Evolutionary conservation across 2,797 vertebrate species (phyloP), one percentile per base, ranked within the genome.

Genomic region (Lepus oiostolus): DNA sequence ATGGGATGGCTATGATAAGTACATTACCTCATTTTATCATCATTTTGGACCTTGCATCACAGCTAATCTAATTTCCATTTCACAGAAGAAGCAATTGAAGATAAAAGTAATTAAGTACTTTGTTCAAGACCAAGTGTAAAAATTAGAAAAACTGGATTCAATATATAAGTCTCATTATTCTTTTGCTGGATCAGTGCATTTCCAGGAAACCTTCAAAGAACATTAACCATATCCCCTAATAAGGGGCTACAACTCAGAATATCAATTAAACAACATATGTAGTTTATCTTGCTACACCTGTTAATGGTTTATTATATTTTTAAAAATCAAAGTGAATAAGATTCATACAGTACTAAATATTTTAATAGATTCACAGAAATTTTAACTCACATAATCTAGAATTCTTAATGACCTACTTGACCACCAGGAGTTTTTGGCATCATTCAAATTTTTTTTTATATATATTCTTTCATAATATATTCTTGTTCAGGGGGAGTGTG

Each of bases 371-470:
- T 63, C 7, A 38, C 11, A 62, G 1, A 86, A 82, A 62, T 50
- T 38, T 42, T 71, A 28, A 42, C 4, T 63, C 21, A 67, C 5
- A 75, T 52, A 71, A 28, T 47, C 21, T 47, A 8, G 2, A 77
- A 3, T 38, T 81, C 1, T 75, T 5, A 65, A 22, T 21, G 26
- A 68, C 1, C 0, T 5, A 32, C 1, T 21, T 30, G 0, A 17
- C 35, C 9, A 54, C 7, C 71, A 93, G 17, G 68, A 79, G 60
- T 60, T 85, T 50, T 12, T 75, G n/a, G 26, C 3, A 4, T 4
- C 16, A 32, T 76, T 32, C 85, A 22, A 47, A 4, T 26, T 6
- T 32, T 84, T 38, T 84, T 47, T 35, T 35, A 35, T 35, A 35
- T 35, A 58, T 0, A 65, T 7, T 42, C 2, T 67, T 47, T 12